Base-by-base conservation (phyloP, 2,888 invertebrate genomes). In the Eupithecia centaureata region DNA sequence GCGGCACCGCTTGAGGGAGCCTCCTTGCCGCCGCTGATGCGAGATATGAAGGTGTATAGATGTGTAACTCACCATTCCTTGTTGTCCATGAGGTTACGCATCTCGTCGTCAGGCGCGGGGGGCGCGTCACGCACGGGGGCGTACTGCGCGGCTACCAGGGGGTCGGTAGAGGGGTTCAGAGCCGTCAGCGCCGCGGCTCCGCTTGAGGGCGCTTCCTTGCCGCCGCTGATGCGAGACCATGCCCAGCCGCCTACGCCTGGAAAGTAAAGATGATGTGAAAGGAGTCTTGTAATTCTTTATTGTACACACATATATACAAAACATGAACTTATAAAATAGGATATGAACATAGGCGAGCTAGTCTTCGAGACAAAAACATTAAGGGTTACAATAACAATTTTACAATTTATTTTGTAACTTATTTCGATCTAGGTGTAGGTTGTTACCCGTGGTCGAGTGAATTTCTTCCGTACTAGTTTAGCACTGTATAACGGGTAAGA, bases 71-170 rank as follows among this genome's bases (percentile, higher is more conserved):
- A 96, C 96, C 95, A 95, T 81, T 96, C 96, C 87, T 96, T 96
- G 85, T 95, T 95, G 80, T 96, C 96, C 96, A 96, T 96, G 79
- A 96, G 93, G 85, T 96, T 96, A 82, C 96, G 94, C 83, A 95
- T 95, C 82, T 96, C 96, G 74, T 94, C 96, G 88, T 92, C 95
- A 63, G 94, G 94, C 15, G 94, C 94, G 2, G 95, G 94, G 57
- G 96, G 96, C 76, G 96, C 95, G 87, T 96, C 96, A 42, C 96
- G 94, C 22, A 96, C 96, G 0, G 96, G 96, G 58, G 95, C 96
- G 89, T 96, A 96, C 88, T 96, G 96, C 35, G 96, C 96, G 0
- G 95, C 95, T 61, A 96, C 96, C 76, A 96, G 90, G 35, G 96
- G 94, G 91, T 96, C 96, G 38, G 96, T 96, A 58, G 96, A 96